phyloP scores from a whole-genome alignment of 2,797 vertebrate genomes.

The Chaenodraco wilsoni region DNA sequence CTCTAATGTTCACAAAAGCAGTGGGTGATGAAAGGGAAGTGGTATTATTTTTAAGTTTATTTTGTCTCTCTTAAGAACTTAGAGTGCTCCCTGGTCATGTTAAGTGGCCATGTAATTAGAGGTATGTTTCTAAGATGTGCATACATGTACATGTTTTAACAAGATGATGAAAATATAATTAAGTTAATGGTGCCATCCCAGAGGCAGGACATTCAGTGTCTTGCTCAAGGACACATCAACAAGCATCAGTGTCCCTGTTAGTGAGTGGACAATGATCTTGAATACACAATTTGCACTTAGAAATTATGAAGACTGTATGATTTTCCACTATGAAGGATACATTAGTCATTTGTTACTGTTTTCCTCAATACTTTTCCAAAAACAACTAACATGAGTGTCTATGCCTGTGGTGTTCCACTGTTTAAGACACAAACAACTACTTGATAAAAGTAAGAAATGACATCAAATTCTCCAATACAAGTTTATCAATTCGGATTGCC shows the following conservation, averaged over 20 bases:
- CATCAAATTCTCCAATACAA: background rate
- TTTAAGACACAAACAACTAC: background rate
- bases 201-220: conserved; percentile 35
- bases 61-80: conserved; percentile 31
- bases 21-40: conserved; percentile 48
- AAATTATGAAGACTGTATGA: background rate
- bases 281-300: background rate
- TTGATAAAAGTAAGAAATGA: background rate
- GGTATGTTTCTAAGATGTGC: conserved; percentile 42
- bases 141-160: conserved; percentile 49
- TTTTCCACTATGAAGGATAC: too few species aligned
- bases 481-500: background rate
- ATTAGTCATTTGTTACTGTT: background rate
- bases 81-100: conserved; percentile 36
- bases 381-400: background rate
- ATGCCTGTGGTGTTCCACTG: background rate
- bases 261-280: background rate
- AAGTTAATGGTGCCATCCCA: conserved; percentile 51
- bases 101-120: conserved; percentile 56
- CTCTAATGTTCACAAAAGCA: conserved; percentile 64
- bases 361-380: background rate
- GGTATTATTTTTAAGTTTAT: conserved; percentile 44
- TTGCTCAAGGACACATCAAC: conserved; percentile 57
- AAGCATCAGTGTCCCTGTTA: background rate
- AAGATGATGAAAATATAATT: conserved; percentile 47